A percentile compares a stretch with the other conserved stretches of the same genome.
Conservation (phyloP, 1,140 invertebrate species). For the Andricus grossulariae region DNA sequence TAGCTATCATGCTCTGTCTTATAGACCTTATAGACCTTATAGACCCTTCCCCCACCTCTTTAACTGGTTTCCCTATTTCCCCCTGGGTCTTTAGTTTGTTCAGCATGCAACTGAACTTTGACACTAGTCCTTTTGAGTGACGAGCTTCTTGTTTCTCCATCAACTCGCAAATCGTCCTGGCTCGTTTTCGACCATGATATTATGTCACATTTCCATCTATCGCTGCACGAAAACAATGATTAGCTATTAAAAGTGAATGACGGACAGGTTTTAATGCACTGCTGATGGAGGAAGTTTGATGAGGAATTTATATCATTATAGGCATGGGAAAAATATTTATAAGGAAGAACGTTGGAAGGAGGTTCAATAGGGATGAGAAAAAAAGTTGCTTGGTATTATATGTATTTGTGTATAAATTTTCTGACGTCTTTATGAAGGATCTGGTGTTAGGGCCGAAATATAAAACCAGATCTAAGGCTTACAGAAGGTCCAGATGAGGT, state of each 20-base stretch:
- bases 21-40: not conserved
- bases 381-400: too few relatives aligned
- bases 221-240: not conserved
- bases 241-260: conserved; percentile 8
- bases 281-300: too few relatives aligned
- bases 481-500: too few relatives aligned
- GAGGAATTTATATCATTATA: too few relatives aligned
- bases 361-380: too few relatives aligned
- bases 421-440: too few relatives aligned
- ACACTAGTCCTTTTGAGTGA: conserved; percentile 23
- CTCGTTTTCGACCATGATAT: conserved; percentile 4
- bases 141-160: conserved; percentile 20
- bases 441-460: too few relatives aligned
- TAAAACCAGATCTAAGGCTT: too few relatives aligned
- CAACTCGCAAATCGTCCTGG: conserved; percentile 1
- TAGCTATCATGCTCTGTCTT: conserved; percentile 62
- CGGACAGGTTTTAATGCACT: conserved; percentile 3
- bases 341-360: too few relatives aligned
- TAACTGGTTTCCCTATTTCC: not conserved
- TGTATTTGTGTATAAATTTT: too few relatives aligned
- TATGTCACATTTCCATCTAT: conserved; percentile 28
- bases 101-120: conserved; percentile 25
- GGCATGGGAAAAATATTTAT: too few relatives aligned
- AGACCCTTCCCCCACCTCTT: not conserved
- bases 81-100: not conserved